Conservation (phyloP, 2,888 invertebrate genomes). For the Melikaiella ostensackeni region DNA sequence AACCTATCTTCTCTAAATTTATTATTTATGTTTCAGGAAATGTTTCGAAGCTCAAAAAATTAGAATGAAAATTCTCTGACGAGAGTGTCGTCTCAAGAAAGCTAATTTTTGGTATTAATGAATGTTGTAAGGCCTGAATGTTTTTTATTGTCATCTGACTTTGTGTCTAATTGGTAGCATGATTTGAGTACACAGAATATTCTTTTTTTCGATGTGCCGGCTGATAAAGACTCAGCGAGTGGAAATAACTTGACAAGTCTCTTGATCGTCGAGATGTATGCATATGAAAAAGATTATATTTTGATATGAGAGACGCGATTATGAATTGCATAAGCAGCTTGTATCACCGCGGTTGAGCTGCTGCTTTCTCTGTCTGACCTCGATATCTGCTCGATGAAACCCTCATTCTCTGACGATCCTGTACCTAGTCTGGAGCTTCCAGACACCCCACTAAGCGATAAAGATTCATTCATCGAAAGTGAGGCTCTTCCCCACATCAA, state of each 20-base stretch:
- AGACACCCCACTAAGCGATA: slow-evolving; percentile 6
- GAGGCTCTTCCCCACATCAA: neutral
- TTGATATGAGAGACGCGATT: slow-evolving; percentile 61
- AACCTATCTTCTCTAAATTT: no score
- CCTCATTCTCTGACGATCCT: slow-evolving; percentile 31
- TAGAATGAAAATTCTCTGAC: neutral
- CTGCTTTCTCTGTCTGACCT: slow-evolving; percentile 75
- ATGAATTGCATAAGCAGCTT: slow-evolving; percentile 70
- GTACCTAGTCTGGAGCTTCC: slow-evolving; percentile 10
- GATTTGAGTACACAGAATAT: neutral
- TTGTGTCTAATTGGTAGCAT: neutral
- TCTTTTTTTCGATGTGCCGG: slow-evolving; percentile 10
- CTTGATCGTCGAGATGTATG: slow-evolving; percentile 34
- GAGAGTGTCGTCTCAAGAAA: neutral
- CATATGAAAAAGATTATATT: slow-evolving; percentile 48
- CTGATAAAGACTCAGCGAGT: slow-evolving; percentile 5
- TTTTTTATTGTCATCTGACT: neutral
- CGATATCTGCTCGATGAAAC: slow-evolving; percentile 60
- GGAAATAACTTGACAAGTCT: slow-evolving; percentile 48
- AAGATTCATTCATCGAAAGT: slow-evolving; percentile 32
- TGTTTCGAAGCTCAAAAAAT: neutral
- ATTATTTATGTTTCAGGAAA: no score
- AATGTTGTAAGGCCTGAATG: neutral
- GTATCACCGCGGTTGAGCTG: slow-evolving; percentile 63
- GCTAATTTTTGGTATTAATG: neutral